A percentile compares a stretch with the other conserved stretches of the same genome.
phyloP scores from a whole-genome alignment of 1,140 invertebrate species.

The Drosophila athabasca region DNA sequence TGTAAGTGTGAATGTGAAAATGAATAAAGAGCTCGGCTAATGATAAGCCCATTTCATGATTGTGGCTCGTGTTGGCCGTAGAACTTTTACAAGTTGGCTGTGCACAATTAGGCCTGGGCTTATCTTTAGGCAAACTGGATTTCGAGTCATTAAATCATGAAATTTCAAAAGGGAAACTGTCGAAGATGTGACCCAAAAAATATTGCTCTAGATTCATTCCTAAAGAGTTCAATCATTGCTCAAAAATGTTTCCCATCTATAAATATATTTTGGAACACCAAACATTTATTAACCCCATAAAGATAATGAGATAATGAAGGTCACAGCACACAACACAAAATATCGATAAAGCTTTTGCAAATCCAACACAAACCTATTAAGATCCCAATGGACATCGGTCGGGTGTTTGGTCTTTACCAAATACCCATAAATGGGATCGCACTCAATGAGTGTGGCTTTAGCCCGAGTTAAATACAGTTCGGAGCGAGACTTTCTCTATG shows the following conservation, averaged over 20 bases:
- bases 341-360: slow-evolving; percentile 11
- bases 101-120: slow-evolving; percentile 39
- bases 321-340: slow-evolving; percentile 21
- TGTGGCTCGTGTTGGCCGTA: no score
- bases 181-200: no score
- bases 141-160: not conserved
- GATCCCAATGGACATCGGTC: slow-evolving; percentile 55
- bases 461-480: slow-evolving; percentile 21
- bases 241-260: slow-evolving; percentile 8
- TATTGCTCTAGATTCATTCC: slow-evolving; percentile 1
- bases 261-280: not conserved
- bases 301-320: slow-evolving; percentile 44
- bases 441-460: slow-evolving; percentile 1
- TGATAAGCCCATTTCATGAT: slow-evolving; percentile 36
- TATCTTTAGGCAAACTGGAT: slow-evolving; percentile 40
- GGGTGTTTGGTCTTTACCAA: slow-evolving; percentile 58
- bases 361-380: slow-evolving; percentile 44
- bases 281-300: slow-evolving; percentile 15
- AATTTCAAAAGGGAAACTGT: no score
- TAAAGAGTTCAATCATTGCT: slow-evolving; percentile 1
- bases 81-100: slow-evolving; percentile 45
- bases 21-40: slow-evolving; percentile 19
- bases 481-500: slow-evolving; percentile 61
- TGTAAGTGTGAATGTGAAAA: slow-evolving; percentile 1
- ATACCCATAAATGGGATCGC: slow-evolving; percentile 31